These are phyloP conservation scores for Magallana nippona DNA, from an alignment of 2,888 invertebrate genomes.

Conservation along the genomic window DNA sequence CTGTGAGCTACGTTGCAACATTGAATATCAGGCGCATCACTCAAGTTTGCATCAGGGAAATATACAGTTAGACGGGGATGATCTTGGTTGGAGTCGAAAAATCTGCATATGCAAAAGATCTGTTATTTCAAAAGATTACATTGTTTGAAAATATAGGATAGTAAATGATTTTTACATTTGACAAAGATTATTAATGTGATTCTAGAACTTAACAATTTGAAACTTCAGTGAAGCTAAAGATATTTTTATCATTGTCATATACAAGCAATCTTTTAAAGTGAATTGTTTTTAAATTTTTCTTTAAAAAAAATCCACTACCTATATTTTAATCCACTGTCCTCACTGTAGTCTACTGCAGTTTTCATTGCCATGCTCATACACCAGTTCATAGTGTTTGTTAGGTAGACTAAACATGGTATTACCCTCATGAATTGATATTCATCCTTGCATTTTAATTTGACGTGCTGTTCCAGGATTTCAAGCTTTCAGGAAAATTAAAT, in stretches of 20 bases:
- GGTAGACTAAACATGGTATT: background rate
- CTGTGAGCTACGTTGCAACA: background rate
- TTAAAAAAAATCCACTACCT: background rate
- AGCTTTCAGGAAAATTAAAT: background rate
- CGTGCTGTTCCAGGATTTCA: background rate
- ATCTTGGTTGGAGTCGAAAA: background rate
- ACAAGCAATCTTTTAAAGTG: too few relatives aligned
- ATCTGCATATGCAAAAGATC: constrained; percentile 2
- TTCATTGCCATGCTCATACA: background rate
- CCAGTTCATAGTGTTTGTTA: background rate
- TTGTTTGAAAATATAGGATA: background rate
- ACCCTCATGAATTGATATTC: background rate
- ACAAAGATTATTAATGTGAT: too few relatives aligned
- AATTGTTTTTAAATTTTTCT: too few relatives aligned
- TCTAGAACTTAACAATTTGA: too few relatives aligned
- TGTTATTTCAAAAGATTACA: background rate
- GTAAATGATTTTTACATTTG: background rate
- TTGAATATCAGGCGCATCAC: background rate
- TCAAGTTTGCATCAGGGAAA: background rate
- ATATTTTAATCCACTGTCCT: background rate
- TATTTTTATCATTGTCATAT: too few relatives aligned
- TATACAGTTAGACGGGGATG: background rate
- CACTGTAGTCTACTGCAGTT: background rate
- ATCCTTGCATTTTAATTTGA: background rate
- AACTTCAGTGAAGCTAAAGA: too few relatives aligned